These are phyloP conservation scores for Pongo pygmaeus DNA, from an alignment of 2,113 vertebrate species.

Conservation along the genomic window DNA sequence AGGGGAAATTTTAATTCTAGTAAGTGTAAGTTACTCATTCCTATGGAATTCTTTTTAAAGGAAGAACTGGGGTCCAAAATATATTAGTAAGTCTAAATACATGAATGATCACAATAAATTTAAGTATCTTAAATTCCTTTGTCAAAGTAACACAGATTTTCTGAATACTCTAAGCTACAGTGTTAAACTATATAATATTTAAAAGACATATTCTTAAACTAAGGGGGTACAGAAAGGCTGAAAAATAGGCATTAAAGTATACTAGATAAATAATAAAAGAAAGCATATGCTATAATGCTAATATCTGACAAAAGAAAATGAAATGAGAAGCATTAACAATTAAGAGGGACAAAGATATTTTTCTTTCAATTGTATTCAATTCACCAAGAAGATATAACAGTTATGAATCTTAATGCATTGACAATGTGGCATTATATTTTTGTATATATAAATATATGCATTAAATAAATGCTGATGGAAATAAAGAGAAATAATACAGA, in stretches of 20 bases:
- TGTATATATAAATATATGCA: neutral
- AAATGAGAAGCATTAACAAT: neutral
- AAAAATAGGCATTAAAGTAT: neutral
- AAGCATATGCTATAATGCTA: neutral
- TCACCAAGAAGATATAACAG: neutral
- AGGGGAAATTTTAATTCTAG: neutral
- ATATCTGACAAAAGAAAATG: neutral
- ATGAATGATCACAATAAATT: neutral
- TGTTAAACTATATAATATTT: neutral
- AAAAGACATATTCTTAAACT: neutral
- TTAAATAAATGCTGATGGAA: slow-evolving; percentile 5
- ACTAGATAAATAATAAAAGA: neutral
- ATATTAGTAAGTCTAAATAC: neutral
- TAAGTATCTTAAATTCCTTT: slow-evolving; percentile 8
- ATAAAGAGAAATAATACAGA: slow-evolving; percentile 9
- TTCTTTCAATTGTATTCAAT: neutral
- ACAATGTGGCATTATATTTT: neutral
- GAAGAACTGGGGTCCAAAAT: neutral
- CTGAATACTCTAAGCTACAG: neutral
- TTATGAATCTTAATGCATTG: neutral
- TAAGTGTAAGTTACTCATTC: neutral
- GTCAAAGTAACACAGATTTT: neutral
- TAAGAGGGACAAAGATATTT: neutral
- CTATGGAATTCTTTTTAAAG: slow-evolving; percentile 16
- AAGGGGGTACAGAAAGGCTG: neutral